Base-by-base conservation (phyloP, 53 echinoderm and acorn worm species). In the Henricia sp. region DNA sequence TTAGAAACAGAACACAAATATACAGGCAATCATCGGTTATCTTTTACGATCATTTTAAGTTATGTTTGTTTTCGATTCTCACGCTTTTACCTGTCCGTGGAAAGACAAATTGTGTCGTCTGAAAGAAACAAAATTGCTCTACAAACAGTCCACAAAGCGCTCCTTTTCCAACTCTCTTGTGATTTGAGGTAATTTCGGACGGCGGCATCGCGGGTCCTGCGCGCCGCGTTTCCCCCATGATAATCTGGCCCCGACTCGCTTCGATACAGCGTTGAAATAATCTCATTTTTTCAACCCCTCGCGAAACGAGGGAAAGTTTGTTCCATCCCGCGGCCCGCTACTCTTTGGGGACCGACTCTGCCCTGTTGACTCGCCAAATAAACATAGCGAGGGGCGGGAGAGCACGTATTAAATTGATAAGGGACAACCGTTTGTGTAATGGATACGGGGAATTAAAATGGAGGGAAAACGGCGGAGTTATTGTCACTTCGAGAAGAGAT, bases 321-420 rank as follows among this genome's bases (percentile, higher is more conserved):
- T n/a, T n/a, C n/a, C n/a, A n/a, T n/a, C n/a, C n/a, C n/a, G n/a
- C n/a, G n/a, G n/a, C n/a, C n/a, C n/a, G n/a, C n/a, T n/a, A 32
- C 13, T 60, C 62, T 60, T 60, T 23, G 27, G 62, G 62, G 62
- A 60, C 29, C 33, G n/a, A n/a, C n/a, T 28, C 33, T 60, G 28
- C 20, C 30, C 32, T 32, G 30, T 29, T 16, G 30, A 13, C 9
- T 56, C 23, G 43, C 23, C 77, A 60, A 59, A 60, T 53, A 59
- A 80, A 64, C 48, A 64, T 50, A 50, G 30, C 34, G 26, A 50
- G 44, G 64, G 64, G 80, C 80, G 58, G 64, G 48, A 35, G 33
- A 62, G 64, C 80, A 36, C 80, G 80, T 80, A 80, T 80, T 80
- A 62, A 80, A 80, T 80, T 80, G 80, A 80, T 80, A 62, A 64